Evolutionary conservation across 1,140 invertebrate species (phyloP).

Genomic region (Teleogryllus occipitalis): DNA sequence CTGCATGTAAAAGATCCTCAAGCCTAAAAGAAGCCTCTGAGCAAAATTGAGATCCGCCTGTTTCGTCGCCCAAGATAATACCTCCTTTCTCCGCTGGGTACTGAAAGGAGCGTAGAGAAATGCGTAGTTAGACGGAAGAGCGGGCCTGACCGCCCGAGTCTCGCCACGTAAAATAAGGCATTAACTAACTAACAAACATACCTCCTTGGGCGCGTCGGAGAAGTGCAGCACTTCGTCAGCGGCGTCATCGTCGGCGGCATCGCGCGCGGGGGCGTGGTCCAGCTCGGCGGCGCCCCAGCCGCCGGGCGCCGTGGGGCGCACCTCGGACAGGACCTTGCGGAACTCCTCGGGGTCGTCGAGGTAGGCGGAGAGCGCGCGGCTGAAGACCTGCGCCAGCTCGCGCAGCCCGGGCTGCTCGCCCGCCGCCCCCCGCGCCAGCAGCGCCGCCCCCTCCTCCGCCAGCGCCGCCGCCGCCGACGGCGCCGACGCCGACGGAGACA

Average conservation of each 20-base stretch:
- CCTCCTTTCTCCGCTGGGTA: no score
- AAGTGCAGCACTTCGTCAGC: slow-evolving; percentile 62
- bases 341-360: slow-evolving; percentile 71
- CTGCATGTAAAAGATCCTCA: no score
- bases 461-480: background rate
- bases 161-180: no score
- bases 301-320: slow-evolving; percentile 54
- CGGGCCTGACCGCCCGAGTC: no score
- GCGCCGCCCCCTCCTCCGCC: slow-evolving; percentile 45
- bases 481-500: slow-evolving; percentile 46
- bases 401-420: slow-evolving; percentile 51
- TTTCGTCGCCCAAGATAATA: no score
- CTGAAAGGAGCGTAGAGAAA: no score
- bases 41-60: no score
- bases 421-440: slow-evolving; percentile 54
- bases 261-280: slow-evolving; percentile 36
- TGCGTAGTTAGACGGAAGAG: no score
- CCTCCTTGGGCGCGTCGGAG: slow-evolving; percentile 49
- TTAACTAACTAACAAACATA: background rate
- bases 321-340: slow-evolving; percentile 59
- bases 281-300: slow-evolving; percentile 66
- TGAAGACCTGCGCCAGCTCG: slow-evolving; percentile 72
- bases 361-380: slow-evolving; percentile 68
- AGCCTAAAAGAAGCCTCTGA: no score
- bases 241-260: slow-evolving; percentile 33